phyloP scores from a whole-genome alignment of 2,797 vertebrate genomes.

The Chromobotia macracanthus region DNA sequence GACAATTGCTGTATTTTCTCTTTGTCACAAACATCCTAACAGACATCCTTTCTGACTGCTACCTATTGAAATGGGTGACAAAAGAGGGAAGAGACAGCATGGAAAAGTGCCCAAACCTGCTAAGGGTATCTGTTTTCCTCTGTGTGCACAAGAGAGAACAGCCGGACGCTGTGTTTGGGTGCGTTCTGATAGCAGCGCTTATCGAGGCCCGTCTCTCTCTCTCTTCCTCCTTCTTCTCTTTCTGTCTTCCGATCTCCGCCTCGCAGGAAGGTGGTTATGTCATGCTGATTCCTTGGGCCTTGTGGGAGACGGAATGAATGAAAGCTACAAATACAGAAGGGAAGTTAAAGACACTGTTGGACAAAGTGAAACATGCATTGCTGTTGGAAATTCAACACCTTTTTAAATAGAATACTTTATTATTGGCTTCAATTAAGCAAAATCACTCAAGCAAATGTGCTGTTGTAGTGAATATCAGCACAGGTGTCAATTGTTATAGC shows the following conservation, averaged over 20 bases:
- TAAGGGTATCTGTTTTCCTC: conserved; percentile 54
- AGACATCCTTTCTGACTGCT: conserved; percentile 51
- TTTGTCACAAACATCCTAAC: conserved; percentile 42
- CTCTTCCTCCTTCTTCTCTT: too few relatives aligned
- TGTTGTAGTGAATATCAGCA: too few relatives aligned
- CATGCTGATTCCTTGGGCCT: conserved; percentile 41
- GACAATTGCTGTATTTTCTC: conserved; percentile 55
- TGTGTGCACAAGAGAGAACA: conserved; percentile 41
- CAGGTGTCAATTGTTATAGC: too few relatives aligned
- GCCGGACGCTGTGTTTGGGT: conserved; percentile 61
- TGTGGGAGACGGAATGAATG: conserved; percentile 14
- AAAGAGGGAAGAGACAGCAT: conserved; percentile 56
- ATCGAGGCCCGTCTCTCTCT: conserved; percentile 51
- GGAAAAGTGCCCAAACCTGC: conserved; percentile 52
- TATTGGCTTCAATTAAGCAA: too few relatives aligned
- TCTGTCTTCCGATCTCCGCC: conserved; percentile 52
- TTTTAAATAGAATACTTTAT: too few relatives aligned
- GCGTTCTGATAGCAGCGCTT: conserved; percentile 58
- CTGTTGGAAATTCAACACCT: too few relatives aligned
- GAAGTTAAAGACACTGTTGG: background rate
- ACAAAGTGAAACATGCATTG: too few relatives aligned
- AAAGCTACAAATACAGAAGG: background rate
- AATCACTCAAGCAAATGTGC: too few relatives aligned
- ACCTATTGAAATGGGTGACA: conserved; percentile 58
- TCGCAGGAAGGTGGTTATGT: conserved; percentile 57